Evolutionary conservation across 2,797 vertebrate genomes (phyloP), one percentile per base, ranked within the genome.

Genomic region (Anguilla marmorata): DNA sequence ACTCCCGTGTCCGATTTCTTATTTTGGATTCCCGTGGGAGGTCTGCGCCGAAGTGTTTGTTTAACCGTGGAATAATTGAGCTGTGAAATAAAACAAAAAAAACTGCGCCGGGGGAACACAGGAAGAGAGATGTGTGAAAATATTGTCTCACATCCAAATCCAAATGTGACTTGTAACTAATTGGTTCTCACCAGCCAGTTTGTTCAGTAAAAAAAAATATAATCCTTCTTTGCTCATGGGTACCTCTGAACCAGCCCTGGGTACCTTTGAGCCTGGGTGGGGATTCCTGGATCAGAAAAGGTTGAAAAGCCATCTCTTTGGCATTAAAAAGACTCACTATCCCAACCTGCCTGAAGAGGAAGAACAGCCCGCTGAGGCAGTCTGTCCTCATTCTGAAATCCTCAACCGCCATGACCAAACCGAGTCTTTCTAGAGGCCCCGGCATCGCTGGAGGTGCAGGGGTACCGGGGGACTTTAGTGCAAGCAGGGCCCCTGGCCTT

Each of bases 131-230:
- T 48, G 30, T 19, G 8, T 85, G 72, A 52, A 83, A 87, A 85
- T 86, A 86, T 87, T 89, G 91, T 89, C 90, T 92, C 92, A 88
- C 89, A 91, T 88, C 52, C 88, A 88, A 88, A 88, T 91, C 87
- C 87, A 89, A 74, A 84, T 89, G 89, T 88, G 87, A 89, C 89
- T 88, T 88, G 84, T 87, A 91, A 90, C 54, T 86, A 89, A 92
- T 93, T 91, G 89, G 90, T 89, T 88, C 85, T 45, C 72, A 88
- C 74, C 86, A 41, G 89, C 89, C 4, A 88, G 60, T 88, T 80
- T 85, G 79, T 85, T 79, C 90, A 0, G 16, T 58, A 58, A 11
- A 58, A 56, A 8, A 56, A 58, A 27, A 27, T 9, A 66, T 66
- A 66, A n/a, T n/a, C 3, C 63, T 66, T 66, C n/a, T 8, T 66